Percentiles rank a stretch among this genome's conserved stretches.
phyloP scores from a whole-genome alignment of 1,140 invertebrate genomes.

The Holotrichia oblita region DNA sequence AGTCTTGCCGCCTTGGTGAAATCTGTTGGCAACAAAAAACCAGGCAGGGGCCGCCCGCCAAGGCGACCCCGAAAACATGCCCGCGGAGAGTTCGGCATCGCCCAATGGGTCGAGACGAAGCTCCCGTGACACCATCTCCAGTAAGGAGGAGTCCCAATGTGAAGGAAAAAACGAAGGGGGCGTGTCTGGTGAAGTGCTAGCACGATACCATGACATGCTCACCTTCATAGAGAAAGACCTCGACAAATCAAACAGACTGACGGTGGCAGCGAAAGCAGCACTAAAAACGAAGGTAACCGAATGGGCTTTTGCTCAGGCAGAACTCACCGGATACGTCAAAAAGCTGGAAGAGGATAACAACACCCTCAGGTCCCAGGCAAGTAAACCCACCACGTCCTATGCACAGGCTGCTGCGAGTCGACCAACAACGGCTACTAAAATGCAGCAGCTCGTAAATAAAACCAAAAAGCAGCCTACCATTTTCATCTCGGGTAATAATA shows the following conservation, averaged over 20 bases:
- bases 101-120: too few relatives aligned
- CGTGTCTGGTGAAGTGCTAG: neutral
- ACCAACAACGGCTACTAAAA: neutral
- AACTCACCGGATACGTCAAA: neutral
- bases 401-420: neutral
- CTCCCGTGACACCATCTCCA: neutral
- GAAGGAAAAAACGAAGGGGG: neutral
- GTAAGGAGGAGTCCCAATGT: too few relatives aligned
- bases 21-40: neutral
- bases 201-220: too few relatives aligned
- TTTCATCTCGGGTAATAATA: neutral
- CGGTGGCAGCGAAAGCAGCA: neutral
- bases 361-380: neutral
- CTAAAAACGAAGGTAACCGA: neutral
- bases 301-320: slow-evolving; percentile 2
- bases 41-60: neutral
- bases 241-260: neutral
- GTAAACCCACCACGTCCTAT: neutral
- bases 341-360: neutral
- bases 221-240: too few relatives aligned
- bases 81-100: neutral
- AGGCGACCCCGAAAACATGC: too few relatives aligned
- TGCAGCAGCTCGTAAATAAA: neutral
- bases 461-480: neutral
- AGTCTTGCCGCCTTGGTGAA: neutral